Conservation (phyloP, 2,797 vertebrate genomes). For the Anabas testudineus region DNA sequence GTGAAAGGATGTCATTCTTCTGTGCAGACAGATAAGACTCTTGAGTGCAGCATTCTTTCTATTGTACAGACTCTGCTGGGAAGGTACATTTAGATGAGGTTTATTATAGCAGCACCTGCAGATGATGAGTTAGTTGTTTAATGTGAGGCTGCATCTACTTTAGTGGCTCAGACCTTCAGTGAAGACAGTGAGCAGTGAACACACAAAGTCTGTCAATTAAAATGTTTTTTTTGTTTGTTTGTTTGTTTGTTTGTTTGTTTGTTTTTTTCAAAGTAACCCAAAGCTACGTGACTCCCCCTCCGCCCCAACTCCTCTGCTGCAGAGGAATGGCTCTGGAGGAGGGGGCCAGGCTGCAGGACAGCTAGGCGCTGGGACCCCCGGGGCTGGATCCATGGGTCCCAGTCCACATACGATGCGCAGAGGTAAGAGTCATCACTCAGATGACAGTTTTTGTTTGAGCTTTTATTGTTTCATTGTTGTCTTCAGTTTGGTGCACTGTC, state of each 20-base stretch:
- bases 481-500: no score
- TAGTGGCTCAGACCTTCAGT: background rate
- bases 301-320: constrained; percentile 77
- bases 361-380: constrained; percentile 78
- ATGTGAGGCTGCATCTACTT: background rate
- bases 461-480: no score
- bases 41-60: constrained; percentile 48
- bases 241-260: background rate
- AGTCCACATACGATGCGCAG: constrained; percentile 92
- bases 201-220: background rate
- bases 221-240: background rate
- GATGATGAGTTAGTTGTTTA: background rate
- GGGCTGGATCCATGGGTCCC: constrained; percentile 85
- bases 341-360: constrained; percentile 77
- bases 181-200: background rate
- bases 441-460: no score
- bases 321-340: constrained; percentile 84
- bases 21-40: constrained; percentile 51
- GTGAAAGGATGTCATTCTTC: constrained; percentile 71
- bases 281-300: constrained; percentile 88
- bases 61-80: constrained; percentile 34
- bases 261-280: constrained; percentile 75
- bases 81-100: constrained; percentile 37
- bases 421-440: constrained; percentile 82
- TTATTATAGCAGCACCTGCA: background rate